phyloP scores from a whole-genome alignment of 1,140 invertebrate genomes.

The Asbolus verrucosus region DNA sequence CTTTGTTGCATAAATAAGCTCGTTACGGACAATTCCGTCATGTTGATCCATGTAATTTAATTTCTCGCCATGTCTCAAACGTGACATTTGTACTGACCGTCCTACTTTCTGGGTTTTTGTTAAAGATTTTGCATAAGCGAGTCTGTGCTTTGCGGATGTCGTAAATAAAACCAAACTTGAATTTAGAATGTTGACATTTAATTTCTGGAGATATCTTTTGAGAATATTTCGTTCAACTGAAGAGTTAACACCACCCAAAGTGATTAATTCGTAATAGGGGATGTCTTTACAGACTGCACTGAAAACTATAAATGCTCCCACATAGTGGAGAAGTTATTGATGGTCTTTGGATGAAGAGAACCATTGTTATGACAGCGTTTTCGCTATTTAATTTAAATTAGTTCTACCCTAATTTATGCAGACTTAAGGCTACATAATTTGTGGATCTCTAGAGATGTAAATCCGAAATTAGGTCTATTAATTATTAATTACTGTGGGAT shows the following conservation, averaged over 20 bases:
- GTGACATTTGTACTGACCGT: too few species aligned
- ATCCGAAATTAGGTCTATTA: too few species aligned
- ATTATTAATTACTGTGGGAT: too few species aligned
- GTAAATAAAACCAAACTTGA: slow-evolving; percentile 7
- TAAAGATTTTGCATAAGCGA: slow-evolving; percentile 11
- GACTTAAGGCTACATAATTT: not conserved
- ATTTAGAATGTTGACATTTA: slow-evolving; percentile 24
- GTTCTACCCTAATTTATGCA: not conserved
- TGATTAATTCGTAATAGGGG: slow-evolving; percentile 16
- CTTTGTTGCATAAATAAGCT: too few species aligned
- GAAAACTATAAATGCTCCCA: slow-evolving; percentile 29
- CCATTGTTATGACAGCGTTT: slow-evolving; percentile 1
- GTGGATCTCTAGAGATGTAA: too few species aligned
- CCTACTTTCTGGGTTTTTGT: too few species aligned
- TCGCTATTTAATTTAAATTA: slow-evolving; percentile 14
- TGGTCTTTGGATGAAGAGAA: not conserved
- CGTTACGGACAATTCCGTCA: not conserved
- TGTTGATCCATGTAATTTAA: not conserved
- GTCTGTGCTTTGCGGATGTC: not conserved
- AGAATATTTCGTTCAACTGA: not conserved
- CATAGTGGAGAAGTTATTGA: slow-evolving; percentile 16
- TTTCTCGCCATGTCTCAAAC: not conserved
- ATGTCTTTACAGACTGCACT: slow-evolving; percentile 17
- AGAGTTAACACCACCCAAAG: slow-evolving; percentile 7
- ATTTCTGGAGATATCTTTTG: not conserved